Evolutionary conservation across 2,113 vertebrate genomes (phyloP), one percentile per base, ranked within the genome.

Genomic region (Lophochroa leadbeateri): DNA sequence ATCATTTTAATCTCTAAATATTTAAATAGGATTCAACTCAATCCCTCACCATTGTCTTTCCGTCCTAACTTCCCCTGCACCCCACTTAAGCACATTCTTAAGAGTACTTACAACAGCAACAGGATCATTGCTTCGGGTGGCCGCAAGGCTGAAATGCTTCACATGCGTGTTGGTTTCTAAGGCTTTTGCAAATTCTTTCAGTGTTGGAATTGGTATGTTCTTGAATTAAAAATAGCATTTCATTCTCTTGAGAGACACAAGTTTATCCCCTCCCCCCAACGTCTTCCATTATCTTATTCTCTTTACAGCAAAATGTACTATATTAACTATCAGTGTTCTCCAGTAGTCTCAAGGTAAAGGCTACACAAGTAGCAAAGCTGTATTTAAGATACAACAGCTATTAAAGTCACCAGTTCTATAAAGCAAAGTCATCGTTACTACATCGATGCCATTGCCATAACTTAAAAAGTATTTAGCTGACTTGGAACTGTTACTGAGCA

Each of bases 111-210:
- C 99, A 94, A 98, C 93, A 61, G 99, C 99, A 29, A 99, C 97
- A 4, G 99, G 99, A 90, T 99, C 99, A 35, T 99, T 99, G 97
- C 99, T 99, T 87, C 99, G 98, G 19, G 99, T 99, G 49, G 99
- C 99, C 53, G 99, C 99, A 94, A 99, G 97, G 95, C 99, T 99
- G 79, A 99, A 99, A 96, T 97, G 98, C 96, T 98, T 99, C 90
- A 99, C 98, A 11, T 98, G 97, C 0, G 97, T 98, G 98, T 99
- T 99, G 82, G 92, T 98, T 98, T 99, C 99, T 98, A 99, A 98
- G 94, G 99, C 99, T 98, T 99, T 99, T 29, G 99, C 99, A 52
- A 99, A 98, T 77, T 99, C 99, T 97, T 99, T 99, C 93, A 99
- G 97, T 1, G 98, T 99, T 83, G 99, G 99, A 96, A 99, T 99